phyloP scores from a whole-genome alignment of 2,888 invertebrate genomes.

The Tinea trinotella region DNA sequence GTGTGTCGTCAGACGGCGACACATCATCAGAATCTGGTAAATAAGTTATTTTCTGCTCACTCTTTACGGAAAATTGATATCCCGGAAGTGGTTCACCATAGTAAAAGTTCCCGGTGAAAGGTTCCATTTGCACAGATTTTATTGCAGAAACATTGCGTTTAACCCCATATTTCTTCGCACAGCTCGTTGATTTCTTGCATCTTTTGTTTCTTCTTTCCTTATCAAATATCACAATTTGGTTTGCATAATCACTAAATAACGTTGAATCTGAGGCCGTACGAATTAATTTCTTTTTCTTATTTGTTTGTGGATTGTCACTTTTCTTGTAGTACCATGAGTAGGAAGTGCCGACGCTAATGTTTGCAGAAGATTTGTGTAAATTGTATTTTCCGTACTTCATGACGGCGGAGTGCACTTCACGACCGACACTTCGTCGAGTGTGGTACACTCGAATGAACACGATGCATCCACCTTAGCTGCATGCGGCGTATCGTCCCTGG shows the following conservation, averaged over 20 bases:
- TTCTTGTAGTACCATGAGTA: slow-evolving; percentile 68
- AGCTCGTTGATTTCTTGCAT: slow-evolving; percentile 56
- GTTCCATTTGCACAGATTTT: slow-evolving; percentile 58
- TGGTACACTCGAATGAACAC: not conserved
- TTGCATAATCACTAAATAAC: slow-evolving; percentile 65
- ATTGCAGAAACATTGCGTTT: slow-evolving; percentile 46
- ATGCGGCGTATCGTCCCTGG: slow-evolving; percentile 16
- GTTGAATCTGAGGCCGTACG: slow-evolving; percentile 64
- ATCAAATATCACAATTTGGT: slow-evolving; percentile 62
- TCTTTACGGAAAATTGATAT: slow-evolving; percentile 46
- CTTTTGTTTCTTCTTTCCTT: slow-evolving; percentile 44
- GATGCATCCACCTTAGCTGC: slow-evolving; percentile 7
- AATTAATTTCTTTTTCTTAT: slow-evolving; percentile 42
- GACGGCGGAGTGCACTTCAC: slow-evolving; percentile 30
- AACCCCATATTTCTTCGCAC: slow-evolving; percentile 51
- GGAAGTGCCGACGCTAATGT: slow-evolving; percentile 60
- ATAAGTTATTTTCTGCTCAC: slow-evolving; percentile 55
- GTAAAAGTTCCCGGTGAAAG: slow-evolving; percentile 63
- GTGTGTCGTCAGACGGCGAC: slow-evolving; percentile 48
- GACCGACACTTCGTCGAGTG: not conserved
- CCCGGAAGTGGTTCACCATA: slow-evolving; percentile 60
- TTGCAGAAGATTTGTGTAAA: slow-evolving; percentile 61
- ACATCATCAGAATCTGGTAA: slow-evolving; percentile 58
- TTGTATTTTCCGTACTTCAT: slow-evolving; percentile 71
- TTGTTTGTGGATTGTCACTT: slow-evolving; percentile 42